Conservation (phyloP, 2,888 invertebrate species). For the Polydrusus tereticollis region DNA sequence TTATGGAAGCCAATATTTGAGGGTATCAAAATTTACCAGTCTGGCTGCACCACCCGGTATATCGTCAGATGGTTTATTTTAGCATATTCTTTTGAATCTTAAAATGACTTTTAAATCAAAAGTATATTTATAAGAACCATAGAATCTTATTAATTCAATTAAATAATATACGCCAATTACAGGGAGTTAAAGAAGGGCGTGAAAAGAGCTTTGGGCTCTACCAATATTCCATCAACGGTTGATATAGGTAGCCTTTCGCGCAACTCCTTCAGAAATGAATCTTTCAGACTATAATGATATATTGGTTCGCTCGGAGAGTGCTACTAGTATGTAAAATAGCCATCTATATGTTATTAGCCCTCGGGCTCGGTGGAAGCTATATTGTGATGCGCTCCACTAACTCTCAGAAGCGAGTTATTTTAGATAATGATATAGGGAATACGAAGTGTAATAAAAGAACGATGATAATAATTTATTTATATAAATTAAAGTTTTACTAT, state of each 20-base stretch:
- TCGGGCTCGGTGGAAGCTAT: constrained; percentile 3
- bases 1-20: no score
- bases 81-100: no score
- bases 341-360: constrained; percentile 60
- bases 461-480: background rate
- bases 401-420: constrained; percentile 16
- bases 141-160: no score
- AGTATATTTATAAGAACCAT: no score
- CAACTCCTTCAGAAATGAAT: constrained; percentile 51
- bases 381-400: constrained; percentile 19
- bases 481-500: background rate
- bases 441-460: background rate
- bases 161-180: no score
- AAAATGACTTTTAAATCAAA: no score
- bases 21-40: no score
- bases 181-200: no score
- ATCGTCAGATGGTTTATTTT: no score
- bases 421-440: background rate
- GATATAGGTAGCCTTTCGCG: background rate
- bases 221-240: background rate
- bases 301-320: constrained; percentile 65
- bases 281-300: constrained; percentile 66
- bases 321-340: constrained; percentile 68
- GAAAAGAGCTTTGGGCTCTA: no score
- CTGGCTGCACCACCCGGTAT: no score